Conservation (phyloP, 37 sponge, comb jelly and placozoan species). For the Sycon ciliatum region DNA sequence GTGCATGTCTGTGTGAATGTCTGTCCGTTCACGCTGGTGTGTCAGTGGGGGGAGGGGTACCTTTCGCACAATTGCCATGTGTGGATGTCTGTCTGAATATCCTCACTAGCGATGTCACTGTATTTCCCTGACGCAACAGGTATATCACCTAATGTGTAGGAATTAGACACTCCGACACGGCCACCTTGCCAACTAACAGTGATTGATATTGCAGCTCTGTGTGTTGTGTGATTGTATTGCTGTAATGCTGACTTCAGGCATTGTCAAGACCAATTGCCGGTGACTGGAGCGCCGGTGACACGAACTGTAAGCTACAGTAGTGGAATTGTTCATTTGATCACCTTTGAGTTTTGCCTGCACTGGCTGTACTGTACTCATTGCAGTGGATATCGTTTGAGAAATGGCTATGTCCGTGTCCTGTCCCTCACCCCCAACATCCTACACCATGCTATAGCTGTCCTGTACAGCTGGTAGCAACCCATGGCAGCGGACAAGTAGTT, state of each 20-base stretch:
- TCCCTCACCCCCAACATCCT: no score
- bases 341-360: no score
- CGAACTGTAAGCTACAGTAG: constrained; percentile 36
- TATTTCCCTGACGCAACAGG: no score
- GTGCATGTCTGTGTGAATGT: not conserved
- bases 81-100: not conserved
- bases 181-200: no score
- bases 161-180: no score
- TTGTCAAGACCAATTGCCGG: constrained; percentile 72
- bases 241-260: not conserved
- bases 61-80: not conserved
- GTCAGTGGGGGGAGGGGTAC: not conserved
- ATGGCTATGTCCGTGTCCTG: not conserved
- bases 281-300: constrained; percentile 70
- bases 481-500: no score
- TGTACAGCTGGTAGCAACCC: no score
- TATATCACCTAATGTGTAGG: not conserved
- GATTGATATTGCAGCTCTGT: no score
- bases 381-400: not conserved
- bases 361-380: no score
- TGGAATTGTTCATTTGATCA: not conserved
- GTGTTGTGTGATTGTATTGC: no score
- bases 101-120: not conserved
- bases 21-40: not conserved
- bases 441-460: no score